A percentile compares a stretch with the other conserved stretches of the same genome.
Conservation (phyloP, 2,797 vertebrate species). For the Falco peregrinus region DNA sequence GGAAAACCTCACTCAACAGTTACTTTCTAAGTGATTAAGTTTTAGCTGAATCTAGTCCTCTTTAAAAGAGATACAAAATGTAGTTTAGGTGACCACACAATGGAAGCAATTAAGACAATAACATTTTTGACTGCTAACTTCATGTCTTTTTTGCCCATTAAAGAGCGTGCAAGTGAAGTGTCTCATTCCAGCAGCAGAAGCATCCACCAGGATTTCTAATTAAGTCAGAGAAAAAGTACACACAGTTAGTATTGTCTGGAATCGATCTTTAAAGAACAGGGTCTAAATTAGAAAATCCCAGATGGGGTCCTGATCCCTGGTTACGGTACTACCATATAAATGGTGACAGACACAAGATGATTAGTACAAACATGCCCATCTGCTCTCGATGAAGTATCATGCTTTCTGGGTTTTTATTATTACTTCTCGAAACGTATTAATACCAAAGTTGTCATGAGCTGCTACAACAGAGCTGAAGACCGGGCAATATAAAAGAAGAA, state of each 20-base stretch:
- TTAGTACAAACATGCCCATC: slow-evolving; percentile 50
- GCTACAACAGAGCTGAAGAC: neutral
- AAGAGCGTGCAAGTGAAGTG: neutral
- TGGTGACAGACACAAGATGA: slow-evolving; percentile 32
- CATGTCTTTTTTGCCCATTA: neutral
- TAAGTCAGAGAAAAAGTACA: neutral
- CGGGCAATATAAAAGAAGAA: neutral
- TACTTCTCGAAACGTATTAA: slow-evolving; percentile 7
- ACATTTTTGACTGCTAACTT: neutral
- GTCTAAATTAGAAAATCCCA: slow-evolving; percentile 33
- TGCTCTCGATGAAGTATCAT: slow-evolving; percentile 6
- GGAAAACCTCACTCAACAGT: neutral
- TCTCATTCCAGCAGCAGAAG: neutral
- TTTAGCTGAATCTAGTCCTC: neutral
- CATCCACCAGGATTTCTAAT: neutral
- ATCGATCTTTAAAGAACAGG: neutral
- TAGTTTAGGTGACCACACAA: neutral
- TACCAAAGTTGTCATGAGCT: neutral
- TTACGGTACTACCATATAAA: neutral
- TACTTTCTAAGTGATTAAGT: neutral
- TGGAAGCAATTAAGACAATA: neutral
- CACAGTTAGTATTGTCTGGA: neutral
- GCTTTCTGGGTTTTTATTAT: neutral
- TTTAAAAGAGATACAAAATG: neutral
- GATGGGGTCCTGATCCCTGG: slow-evolving; percentile 48